These are phyloP conservation scores for Catalaphyllia jardinei DNA, from an alignment of 64 coral and sea anemone species.

Conservation along the genomic window DNA sequence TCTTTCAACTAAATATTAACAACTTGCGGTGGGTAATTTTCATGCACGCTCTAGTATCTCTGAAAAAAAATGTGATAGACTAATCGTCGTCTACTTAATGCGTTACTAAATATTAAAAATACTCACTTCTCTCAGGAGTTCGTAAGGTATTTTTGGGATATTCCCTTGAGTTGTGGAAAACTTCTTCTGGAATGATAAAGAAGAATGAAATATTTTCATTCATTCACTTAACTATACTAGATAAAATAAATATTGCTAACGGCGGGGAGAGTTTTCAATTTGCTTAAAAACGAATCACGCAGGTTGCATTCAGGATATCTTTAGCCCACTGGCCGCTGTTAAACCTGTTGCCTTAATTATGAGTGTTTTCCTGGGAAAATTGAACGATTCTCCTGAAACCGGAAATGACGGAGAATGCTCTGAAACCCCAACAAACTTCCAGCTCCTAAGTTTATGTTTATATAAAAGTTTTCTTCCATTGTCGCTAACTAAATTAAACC, in stretches of 20 bases:
- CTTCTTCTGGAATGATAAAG: not conserved
- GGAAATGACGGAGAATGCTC: too few species aligned
- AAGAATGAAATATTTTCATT: not conserved
- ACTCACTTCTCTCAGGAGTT: not conserved
- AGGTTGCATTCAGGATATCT: too few species aligned
- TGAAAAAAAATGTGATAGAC: not conserved
- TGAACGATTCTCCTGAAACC: not conserved
- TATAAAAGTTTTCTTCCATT: not conserved
- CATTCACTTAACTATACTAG: not conserved
- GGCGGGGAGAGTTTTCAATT: not conserved
- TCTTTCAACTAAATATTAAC: too few species aligned
- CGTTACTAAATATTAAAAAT: not conserved
- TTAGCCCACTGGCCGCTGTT: too few species aligned
- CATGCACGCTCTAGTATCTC: not conserved
- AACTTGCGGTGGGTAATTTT: not conserved
- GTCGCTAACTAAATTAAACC: not conserved
- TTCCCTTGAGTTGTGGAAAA: slow-evolving; percentile 22
- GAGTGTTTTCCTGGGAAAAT: too few species aligned
- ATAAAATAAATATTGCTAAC: not conserved
- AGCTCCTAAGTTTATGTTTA: not conserved
- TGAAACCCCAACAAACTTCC: too few species aligned
- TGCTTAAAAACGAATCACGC: too few species aligned
- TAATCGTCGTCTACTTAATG: not conserved
- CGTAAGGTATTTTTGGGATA: not conserved
- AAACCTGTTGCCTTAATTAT: not conserved